phyloP scores from a whole-genome alignment of 2,888 invertebrate species.

The Cotesia congregata region DNA sequence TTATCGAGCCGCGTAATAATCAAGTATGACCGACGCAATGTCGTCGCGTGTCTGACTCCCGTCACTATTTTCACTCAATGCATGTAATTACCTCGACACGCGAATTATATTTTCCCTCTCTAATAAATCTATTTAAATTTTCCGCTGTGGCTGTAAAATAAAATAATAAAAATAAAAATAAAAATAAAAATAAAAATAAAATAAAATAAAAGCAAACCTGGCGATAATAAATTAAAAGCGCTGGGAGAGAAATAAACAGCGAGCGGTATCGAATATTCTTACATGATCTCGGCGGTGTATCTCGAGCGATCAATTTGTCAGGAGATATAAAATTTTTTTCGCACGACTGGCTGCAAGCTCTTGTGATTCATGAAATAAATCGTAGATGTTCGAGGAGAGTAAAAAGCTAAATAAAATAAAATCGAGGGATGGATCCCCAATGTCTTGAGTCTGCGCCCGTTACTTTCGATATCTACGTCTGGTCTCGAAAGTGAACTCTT shows the following conservation, averaged over 20 bases:
- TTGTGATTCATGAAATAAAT: slow-evolving; percentile 47
- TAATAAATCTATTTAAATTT: background rate
- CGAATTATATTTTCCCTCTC: background rate
- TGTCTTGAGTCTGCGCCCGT: slow-evolving; percentile 13
- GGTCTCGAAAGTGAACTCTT: slow-evolving; percentile 49
- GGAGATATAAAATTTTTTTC: slow-evolving; percentile 45
- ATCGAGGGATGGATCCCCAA: background rate
- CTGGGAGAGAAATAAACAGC: slow-evolving; percentile 22
- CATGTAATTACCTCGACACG: background rate
- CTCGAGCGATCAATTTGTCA: slow-evolving; percentile 41
- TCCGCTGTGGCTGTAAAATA: background rate
- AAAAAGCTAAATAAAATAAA: background rate
- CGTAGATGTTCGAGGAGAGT: slow-evolving; percentile 19
- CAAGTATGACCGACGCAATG: slow-evolving; percentile 40
- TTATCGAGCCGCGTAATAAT: slow-evolving; percentile 53
- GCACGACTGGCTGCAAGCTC: slow-evolving; percentile 38
- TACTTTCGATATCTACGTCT: slow-evolving; percentile 44
- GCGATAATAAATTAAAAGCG: no score
- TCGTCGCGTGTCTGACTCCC: background rate
- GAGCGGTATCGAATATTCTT: slow-evolving; percentile 29
- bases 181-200: no score
- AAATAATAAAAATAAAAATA: no score
- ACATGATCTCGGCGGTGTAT: slow-evolving; percentile 8
- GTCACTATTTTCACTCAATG: background rate
- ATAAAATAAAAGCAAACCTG: no score